These are phyloP conservation scores for Brassicogethes aeneus DNA, from an alignment of 2,888 invertebrate species.

Conservation along the genomic window DNA sequence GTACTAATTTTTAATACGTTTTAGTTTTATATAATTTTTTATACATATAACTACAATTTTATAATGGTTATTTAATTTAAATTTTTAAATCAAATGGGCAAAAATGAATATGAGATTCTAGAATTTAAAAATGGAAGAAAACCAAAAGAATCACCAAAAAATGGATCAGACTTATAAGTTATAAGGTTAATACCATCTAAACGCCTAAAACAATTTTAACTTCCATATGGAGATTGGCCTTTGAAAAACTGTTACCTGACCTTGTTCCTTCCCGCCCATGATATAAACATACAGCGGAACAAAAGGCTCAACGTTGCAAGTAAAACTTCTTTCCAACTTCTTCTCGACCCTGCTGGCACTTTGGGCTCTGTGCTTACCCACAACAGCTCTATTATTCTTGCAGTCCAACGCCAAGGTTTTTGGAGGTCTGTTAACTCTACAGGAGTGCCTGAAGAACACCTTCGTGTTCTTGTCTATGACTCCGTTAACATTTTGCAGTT, in stretches of 20 bases:
- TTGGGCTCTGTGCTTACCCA: constrained; percentile 42
- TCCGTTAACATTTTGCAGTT: constrained; percentile 34
- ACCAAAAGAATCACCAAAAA: too few relatives aligned
- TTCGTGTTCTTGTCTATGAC: constrained; percentile 32
- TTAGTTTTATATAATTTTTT: too few relatives aligned
- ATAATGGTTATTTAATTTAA: too few relatives aligned
- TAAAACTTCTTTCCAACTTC: constrained; percentile 6
- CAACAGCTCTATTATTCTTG: constrained; percentile 5
- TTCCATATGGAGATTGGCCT: constrained; percentile 74
- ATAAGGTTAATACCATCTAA: too few relatives aligned
- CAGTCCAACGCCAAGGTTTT: constrained; percentile 43
- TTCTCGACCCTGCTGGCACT: constrained; percentile 48
- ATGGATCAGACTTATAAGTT: too few relatives aligned
- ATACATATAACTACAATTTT: too few relatives aligned
- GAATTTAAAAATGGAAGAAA: too few relatives aligned
- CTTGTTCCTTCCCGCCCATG: constrained; percentile 72
- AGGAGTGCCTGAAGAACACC: constrained; percentile 32
- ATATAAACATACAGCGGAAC: constrained; percentile 56
- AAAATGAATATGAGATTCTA: too few relatives aligned
- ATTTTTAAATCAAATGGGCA: too few relatives aligned
- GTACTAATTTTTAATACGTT: too few relatives aligned
- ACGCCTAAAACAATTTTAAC: constrained; percentile 50
- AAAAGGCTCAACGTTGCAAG: constrained; percentile 35
- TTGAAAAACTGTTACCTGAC: constrained; percentile 66
- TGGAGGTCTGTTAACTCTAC: constrained; percentile 38